Percentiles rank a stretch among this genome's conserved stretches.
phyloP scores from a whole-genome alignment of 1,140 invertebrate species.

The Drosophila baimaii region DNA sequence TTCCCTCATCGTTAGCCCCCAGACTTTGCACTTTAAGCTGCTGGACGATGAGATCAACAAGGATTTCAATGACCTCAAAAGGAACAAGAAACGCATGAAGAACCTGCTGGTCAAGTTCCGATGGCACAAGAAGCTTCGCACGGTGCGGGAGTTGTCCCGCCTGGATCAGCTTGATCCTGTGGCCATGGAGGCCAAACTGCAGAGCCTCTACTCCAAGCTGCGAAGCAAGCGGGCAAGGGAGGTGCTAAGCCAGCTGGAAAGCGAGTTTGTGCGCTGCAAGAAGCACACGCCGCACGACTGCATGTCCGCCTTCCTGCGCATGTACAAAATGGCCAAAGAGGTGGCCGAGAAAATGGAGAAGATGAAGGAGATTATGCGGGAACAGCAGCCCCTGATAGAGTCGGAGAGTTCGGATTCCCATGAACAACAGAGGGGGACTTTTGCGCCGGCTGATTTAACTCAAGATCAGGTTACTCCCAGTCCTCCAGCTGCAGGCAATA shows the following conservation, averaged over 20 bases:
- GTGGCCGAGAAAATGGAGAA: constrained; percentile 78
- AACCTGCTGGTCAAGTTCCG: constrained; percentile 65
- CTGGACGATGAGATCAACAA: constrained; percentile 19
- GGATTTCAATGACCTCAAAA: constrained; percentile 19
- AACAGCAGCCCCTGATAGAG: constrained; percentile 46
- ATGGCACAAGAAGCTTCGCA: constrained; percentile 35
- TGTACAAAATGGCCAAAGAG: constrained; percentile 77
- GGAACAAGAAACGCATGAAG: constrained; percentile 46
- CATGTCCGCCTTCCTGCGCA: constrained; percentile 72
- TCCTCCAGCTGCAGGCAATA: not conserved
- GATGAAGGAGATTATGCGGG: constrained; percentile 74
- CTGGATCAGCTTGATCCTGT: constrained; percentile 63
- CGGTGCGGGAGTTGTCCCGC: constrained; percentile 15
- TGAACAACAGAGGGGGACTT: constrained; percentile 7
- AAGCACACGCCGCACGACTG: constrained; percentile 72
- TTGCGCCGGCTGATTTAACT: not conserved
- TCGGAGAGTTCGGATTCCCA: constrained; percentile 43
- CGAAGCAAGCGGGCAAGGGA: constrained; percentile 63
- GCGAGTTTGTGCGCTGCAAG: constrained; percentile 71
- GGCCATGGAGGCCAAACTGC: constrained; percentile 54
- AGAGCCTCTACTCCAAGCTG: constrained; percentile 58
- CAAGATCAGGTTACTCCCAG: constrained; percentile 19
- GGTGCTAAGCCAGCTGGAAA: constrained; percentile 59
- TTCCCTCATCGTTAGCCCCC: constrained; percentile 42
- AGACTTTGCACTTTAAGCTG: constrained; percentile 55